Percentiles rank a stretch among this genome's conserved stretches.
phyloP scores from a whole-genome alignment of 2,797 vertebrate genomes.

The Tokudaia tokunoshimensis region DNA sequence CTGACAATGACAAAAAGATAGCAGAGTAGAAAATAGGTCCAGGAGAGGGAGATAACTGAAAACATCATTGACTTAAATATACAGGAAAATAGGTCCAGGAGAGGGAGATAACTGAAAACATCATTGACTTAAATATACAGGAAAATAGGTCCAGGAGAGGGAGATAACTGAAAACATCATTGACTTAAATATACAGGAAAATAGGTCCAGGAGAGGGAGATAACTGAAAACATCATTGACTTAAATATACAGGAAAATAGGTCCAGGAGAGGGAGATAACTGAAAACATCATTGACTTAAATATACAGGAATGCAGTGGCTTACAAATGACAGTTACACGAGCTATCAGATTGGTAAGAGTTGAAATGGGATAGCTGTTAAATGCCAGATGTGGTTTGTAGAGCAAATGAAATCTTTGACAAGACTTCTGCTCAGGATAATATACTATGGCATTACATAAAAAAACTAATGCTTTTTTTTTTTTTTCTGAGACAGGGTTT shows the following conservation, averaged over 20 bases:
- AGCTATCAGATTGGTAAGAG: background rate
- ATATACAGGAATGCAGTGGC: background rate
- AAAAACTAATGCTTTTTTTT: background rate
- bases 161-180: background rate
- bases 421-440: background rate
- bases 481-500: no score
- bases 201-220: background rate
- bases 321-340: slow-evolving; percentile 15
- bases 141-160: background rate
- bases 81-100: background rate
- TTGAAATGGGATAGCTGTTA: background rate
- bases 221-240: slow-evolving; percentile 13
- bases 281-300: slow-evolving; percentile 18
- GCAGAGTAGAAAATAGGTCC: background rate
- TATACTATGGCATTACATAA: background rate
- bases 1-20: slow-evolving; percentile 47
- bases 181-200: no score
- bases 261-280: background rate
- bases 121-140: no score
- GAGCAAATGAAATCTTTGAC: background rate
- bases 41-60: background rate
- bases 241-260: no score
- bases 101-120: background rate
- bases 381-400: background rate
- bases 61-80: slow-evolving; percentile 15